A percentile compares a stretch with the other conserved stretches of the same genome.
phyloP scores from a whole-genome alignment of 2,113 vertebrate genomes.

The Halcyon malimbica region DNA sequence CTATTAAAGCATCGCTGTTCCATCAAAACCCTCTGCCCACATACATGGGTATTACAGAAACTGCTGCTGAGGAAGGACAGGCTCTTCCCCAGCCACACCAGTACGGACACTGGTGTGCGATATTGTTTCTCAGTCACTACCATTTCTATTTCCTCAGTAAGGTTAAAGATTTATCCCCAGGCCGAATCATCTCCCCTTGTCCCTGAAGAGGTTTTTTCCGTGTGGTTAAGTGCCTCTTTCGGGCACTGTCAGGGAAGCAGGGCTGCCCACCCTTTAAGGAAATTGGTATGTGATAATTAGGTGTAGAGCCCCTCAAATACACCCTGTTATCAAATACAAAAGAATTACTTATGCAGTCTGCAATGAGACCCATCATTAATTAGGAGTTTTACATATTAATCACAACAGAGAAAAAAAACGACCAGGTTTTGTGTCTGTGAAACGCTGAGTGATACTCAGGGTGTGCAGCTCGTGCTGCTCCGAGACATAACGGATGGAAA shows the following conservation, averaged over 20 bases:
- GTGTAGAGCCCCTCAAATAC: conserved; percentile 21
- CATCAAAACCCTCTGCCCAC: neutral
- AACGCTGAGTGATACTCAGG: neutral
- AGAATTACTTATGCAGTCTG: conserved; percentile 55
- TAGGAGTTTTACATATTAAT: conserved; percentile 59
- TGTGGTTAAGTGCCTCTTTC: neutral
- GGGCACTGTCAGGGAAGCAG: neutral
- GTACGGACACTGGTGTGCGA: accelerated
- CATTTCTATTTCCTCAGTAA: accelerated
- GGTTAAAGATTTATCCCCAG: accelerated
- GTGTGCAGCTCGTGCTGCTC: neutral
- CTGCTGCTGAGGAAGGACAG: accelerated
- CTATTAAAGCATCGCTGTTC: accelerated
- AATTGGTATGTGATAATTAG: neutral
- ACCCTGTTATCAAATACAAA: conserved; percentile 50
- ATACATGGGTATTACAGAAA: accelerated
- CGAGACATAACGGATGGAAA: neutral
- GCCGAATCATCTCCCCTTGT: accelerated
- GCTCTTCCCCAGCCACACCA: neutral
- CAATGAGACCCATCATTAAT: conserved; percentile 45
- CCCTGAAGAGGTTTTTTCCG: neutral
- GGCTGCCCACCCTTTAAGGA: neutral
- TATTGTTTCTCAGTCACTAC: accelerated
- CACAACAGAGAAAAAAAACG: neutral
- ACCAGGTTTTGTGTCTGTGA: neutral